Evolutionary conservation across 2,797 vertebrate genomes (phyloP), one percentile per base, ranked within the genome.

Genomic region (Podargus strigoides): DNA sequence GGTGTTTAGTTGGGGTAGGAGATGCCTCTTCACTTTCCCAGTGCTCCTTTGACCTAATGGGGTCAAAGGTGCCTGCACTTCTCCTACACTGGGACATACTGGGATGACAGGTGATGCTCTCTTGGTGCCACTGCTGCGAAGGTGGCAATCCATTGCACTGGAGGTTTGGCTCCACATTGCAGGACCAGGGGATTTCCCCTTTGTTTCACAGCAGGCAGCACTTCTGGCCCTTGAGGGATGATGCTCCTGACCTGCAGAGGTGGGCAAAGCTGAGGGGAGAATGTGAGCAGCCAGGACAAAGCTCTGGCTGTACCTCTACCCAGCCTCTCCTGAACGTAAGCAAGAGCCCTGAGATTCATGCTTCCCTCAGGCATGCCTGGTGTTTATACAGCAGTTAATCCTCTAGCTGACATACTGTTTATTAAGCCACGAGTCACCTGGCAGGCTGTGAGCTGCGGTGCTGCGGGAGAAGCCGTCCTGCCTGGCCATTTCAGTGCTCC

Each of bases 241-340:
- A 59, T 20, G 28, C 14, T 60, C 18, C 30, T 53, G 41, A 53
- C 12, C 12, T 55, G 8, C 36, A 68, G 41, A 30, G 27, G 41
- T 49, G 63, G 32, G 62, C 36, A 60, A 67, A 58, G 44, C 67
- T 7, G 24, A 66, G 68, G n/a, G 68, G 67, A 10, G 7, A 47
- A 60, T 36, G 36, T 4, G 1, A 47, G 10, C 19, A 30, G 53
- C 46, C 1, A 3, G 41, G 7, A 12, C 42, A 67, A 30, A 82
- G 22, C 30, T 56, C 26, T n/a, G 13, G 34, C n/a, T 28, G 11
- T 20, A 53, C 16, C 23, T 41, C 27, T 46, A 5, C 39, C n/a
- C 2, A 1, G 18, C n/a, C 23, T 30, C 50, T 69, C 49, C n/a
- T 1, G 1, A 37, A 42, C 1, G 1, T 27, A 22, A 44, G 24